These are phyloP conservation scores for Artemia sinica DNA, from an alignment of 2,888 invertebrate genomes.

Conservation along the genomic window DNA sequence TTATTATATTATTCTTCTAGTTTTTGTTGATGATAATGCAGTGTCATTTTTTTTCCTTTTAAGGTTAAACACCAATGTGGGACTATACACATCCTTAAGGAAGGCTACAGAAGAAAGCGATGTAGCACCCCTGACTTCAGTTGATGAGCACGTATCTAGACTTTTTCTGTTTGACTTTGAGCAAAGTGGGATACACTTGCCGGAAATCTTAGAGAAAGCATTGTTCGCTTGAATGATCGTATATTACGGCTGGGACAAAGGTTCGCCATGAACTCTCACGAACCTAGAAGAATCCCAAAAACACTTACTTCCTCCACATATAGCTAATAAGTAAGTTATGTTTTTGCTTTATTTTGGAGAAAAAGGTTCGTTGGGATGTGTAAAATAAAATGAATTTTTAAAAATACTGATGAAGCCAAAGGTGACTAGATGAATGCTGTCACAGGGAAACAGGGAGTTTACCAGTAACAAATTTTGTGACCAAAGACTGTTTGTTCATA, in stretches of 20 bases:
- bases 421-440: too few species aligned
- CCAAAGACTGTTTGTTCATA: too few species aligned
- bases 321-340: constrained; percentile 50
- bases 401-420: too few species aligned
- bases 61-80: constrained; percentile 75
- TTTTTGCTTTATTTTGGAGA: neutral
- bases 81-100: constrained; percentile 58
- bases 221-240: constrained; percentile 68
- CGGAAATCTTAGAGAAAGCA: constrained; percentile 50
- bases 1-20: too few species aligned
- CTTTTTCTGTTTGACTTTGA: constrained; percentile 93
- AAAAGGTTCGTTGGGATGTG: too few species aligned
- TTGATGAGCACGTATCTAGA: constrained; percentile 68
- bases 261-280: constrained; percentile 57
- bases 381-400: too few species aligned
- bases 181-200: constrained; percentile 86
- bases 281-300: constrained; percentile 48
- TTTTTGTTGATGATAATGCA: too few species aligned
- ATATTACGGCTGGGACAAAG: constrained; percentile 62
- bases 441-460: too few species aligned
- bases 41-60: constrained; percentile 25
- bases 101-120: constrained; percentile 54
- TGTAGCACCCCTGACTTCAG: constrained; percentile 41
- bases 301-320: constrained; percentile 46
- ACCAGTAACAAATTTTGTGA: too few species aligned